phyloP scores from a whole-genome alignment of 2,888 invertebrate species.

The Oxytorus armatus region DNA sequence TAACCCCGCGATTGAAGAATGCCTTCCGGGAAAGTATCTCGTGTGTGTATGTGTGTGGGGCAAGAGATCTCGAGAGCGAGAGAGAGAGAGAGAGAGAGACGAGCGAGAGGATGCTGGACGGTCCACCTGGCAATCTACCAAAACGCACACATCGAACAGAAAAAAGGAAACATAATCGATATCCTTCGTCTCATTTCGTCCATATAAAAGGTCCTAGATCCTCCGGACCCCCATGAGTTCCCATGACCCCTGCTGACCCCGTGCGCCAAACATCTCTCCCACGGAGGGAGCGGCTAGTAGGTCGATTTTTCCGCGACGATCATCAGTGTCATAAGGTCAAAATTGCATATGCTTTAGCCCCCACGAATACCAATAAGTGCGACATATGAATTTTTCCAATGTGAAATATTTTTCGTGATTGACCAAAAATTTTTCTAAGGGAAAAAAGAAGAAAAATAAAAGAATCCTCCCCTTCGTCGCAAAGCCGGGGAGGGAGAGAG shows the following conservation, averaged over 20 bases:
- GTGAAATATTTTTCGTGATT: conserved; percentile 39
- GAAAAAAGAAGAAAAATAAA: conserved; percentile 14
- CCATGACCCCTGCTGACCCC: conserved; percentile 82
- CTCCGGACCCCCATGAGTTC: conserved; percentile 83
- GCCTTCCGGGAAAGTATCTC: conserved; percentile 55
- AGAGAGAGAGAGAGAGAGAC: conserved; percentile 20
- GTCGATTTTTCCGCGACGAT: conserved; percentile 69
- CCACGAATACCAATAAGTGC: conserved; percentile 38
- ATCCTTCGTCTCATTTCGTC: conserved; percentile 9
- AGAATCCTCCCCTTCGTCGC: conserved; percentile 27
- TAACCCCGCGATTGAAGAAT: conserved; percentile 50
- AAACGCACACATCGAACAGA: conserved; percentile 43
- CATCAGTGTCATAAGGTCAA: conserved; percentile 66
- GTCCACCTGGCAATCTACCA: conserved; percentile 63
- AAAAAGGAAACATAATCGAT: conserved; percentile 49
- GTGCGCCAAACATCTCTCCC: conserved; percentile 74
- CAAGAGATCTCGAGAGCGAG: not conserved
- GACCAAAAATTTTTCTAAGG: conserved; percentile 58
- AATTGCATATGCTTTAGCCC: conserved; percentile 70
- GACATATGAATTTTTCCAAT: conserved; percentile 37
- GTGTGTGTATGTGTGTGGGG: no score
- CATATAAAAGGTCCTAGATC: conserved; percentile 46
- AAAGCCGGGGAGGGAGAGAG: no score
- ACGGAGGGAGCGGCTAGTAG: conserved; percentile 49
- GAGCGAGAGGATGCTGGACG: conserved; percentile 33